Conservation (phyloP, 2,797 vertebrate genomes). For the Cygnus olor region DNA sequence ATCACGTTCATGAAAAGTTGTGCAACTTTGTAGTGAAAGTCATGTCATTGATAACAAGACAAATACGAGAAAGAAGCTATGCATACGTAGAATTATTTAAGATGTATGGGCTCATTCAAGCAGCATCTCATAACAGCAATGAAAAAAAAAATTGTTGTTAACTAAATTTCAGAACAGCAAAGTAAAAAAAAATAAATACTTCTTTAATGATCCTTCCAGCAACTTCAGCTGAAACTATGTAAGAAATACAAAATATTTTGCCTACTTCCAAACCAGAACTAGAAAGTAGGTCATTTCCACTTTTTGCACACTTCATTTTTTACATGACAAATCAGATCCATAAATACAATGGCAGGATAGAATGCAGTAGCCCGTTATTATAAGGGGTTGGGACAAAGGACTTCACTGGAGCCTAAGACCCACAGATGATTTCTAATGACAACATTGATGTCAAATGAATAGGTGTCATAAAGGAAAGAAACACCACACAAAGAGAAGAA, state of each 20-base stretch:
- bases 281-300: not conserved
- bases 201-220: not conserved
- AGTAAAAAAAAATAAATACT: not conserved
- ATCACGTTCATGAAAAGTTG: not conserved
- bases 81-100: not conserved
- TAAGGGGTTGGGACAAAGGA: not conserved
- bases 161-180: not conserved
- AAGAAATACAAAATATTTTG: not conserved
- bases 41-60: not conserved
- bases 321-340: not conserved
- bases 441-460: not conserved
- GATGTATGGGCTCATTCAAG: not conserved
- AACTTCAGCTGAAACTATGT: not conserved
- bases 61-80: not conserved
- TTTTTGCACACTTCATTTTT: not conserved
- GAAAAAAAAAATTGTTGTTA: not conserved
- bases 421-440: not conserved
- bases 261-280: not conserved
- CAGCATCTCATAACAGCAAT: not conserved
- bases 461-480: not conserved
- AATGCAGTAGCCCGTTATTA: not conserved
- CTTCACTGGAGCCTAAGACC: not conserved
- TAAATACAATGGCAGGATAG: not conserved
- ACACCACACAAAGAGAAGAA: not conserved
- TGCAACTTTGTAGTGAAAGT: not conserved